Evolutionary conservation across 2,888 invertebrate genomes (phyloP).

Genomic region (Stenodema calcarata): DNA sequence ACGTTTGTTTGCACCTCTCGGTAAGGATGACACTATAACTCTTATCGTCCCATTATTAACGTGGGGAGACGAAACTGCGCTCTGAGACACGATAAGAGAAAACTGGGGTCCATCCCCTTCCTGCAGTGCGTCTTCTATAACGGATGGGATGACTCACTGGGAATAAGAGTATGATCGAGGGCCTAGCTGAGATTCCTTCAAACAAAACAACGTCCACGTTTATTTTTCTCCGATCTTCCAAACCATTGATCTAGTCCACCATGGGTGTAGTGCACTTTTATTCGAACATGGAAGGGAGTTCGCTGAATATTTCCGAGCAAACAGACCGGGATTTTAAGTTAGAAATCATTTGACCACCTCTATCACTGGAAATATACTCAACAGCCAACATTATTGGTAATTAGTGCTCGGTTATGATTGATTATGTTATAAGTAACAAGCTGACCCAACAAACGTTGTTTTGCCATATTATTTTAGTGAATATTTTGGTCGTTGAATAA

Average conservation of each 20-base stretch:
- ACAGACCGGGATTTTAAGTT: too few relatives aligned
- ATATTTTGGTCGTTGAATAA: too few relatives aligned
- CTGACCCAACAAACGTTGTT: too few relatives aligned
- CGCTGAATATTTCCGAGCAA: too few relatives aligned
- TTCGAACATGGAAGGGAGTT: too few relatives aligned
- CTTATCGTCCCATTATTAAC: background rate
- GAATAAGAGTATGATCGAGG: constrained; percentile 10
- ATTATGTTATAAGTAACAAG: too few relatives aligned
- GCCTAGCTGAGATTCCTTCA: background rate
- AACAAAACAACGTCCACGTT: background rate
- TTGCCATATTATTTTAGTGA: too few relatives aligned
- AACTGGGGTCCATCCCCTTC: background rate
- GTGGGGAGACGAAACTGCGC: background rate
- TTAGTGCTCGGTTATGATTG: too few relatives aligned
- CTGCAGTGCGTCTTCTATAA: background rate
- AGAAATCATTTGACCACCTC: too few relatives aligned
- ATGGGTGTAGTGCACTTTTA: background rate
- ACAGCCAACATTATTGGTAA: too few relatives aligned
- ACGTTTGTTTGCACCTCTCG: background rate
- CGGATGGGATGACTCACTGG: background rate
- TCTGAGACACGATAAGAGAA: background rate
- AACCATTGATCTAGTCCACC: background rate
- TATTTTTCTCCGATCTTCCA: background rate
- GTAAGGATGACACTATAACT: background rate
- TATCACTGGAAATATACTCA: too few relatives aligned